Base-by-base conservation (phyloP, 2,888 invertebrate species). In the Caenorhabditis uteleia region DNA sequence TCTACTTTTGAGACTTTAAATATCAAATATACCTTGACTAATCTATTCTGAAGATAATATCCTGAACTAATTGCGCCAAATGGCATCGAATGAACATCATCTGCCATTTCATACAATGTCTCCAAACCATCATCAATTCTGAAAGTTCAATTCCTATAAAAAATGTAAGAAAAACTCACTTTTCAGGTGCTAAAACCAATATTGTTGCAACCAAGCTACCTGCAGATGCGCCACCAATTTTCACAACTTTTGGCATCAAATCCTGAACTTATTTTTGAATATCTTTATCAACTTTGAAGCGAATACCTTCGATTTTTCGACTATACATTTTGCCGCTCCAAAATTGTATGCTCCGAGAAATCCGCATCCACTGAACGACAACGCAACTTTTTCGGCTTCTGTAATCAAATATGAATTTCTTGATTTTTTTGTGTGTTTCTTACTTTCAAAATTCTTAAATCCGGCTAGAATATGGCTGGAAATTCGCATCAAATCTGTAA, bases 51-150 rank as follows among this genome's bases (percentile, higher is more conserved):
- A 29, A 82, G 43, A 49, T 59, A 70, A 61, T 77, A 82, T 34
- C 82, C 82, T 6, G 80, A 78, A 14, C 82, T 78, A 38, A 82
- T 49, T 7, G 82, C 82, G 26, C 82, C 82, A 38, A 81, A 76
- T 27, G 57, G 68, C 23, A 73, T 45, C 4, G 57, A 45, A 44
- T 80, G 72, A 34, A 82, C 59, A 36, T 79, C 77, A 43, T 82
- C 78, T 5, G 82, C 80, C 59, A 80, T 58, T 10, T 68, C 58
- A 59, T 79, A 82, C 20, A 81, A 38, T n/a, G 65, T 69, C 18
- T 73, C 62, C 29, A 80, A 54, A 16, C 74, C 67, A 8, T 57
- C 53, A 55, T 70, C 56, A 12, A 79, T 34, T 26, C 67, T 71
- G 34, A 27, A 47, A 27, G 21, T 20, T 29, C 7, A 39, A 29